Evolutionary conservation across 2,888 invertebrate species (phyloP).

Genomic region (Trimorus sp.): DNA sequence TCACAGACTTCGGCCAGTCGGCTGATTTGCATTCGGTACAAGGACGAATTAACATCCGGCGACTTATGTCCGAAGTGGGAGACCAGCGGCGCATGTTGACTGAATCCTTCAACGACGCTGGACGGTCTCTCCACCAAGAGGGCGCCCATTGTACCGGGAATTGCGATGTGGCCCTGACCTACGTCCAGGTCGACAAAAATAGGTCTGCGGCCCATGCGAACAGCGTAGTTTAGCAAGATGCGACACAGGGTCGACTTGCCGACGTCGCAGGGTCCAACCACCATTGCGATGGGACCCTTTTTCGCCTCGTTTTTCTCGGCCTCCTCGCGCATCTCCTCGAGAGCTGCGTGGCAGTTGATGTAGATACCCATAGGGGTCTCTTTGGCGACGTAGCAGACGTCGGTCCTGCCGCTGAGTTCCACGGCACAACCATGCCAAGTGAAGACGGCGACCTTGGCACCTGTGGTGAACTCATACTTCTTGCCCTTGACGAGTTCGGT

Average conservation of each 20-base stretch:
- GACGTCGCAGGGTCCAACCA: conserved; percentile 97
- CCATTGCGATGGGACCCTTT: conserved; percentile 92
- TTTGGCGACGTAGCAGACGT: conserved; percentile 96
- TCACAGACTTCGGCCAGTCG: conserved; percentile 93
- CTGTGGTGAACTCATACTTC: conserved; percentile 92
- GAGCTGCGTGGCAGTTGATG: conserved; percentile 96
- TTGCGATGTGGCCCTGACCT: conserved; percentile 95
- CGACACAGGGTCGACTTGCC: conserved; percentile 96
- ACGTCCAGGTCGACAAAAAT: conserved; percentile 98
- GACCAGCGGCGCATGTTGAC: conserved; percentile 94
- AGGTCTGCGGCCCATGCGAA: conserved; percentile 92
- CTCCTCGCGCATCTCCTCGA: conserved; percentile 93
- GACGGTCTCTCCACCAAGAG: conserved; percentile 95
- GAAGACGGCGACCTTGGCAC: conserved; percentile 97
- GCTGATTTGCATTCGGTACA: conserved; percentile 92
- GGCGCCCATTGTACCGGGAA: conserved; percentile 96
- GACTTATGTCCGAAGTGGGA: conserved; percentile 96
- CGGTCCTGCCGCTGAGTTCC: conserved; percentile 93
- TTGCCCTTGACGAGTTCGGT: conserved; percentile 97
- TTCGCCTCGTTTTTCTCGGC: conserved; percentile 88
- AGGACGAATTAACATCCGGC: conserved; percentile 89
- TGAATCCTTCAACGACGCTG: conserved; percentile 96
- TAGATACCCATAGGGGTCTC: conserved; percentile 99
- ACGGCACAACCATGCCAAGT: conserved; percentile 97
- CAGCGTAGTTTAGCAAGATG: conserved; percentile 96